phyloP scores from a whole-genome alignment of 1,140 invertebrate species.

The Drosophila insularis region DNA sequence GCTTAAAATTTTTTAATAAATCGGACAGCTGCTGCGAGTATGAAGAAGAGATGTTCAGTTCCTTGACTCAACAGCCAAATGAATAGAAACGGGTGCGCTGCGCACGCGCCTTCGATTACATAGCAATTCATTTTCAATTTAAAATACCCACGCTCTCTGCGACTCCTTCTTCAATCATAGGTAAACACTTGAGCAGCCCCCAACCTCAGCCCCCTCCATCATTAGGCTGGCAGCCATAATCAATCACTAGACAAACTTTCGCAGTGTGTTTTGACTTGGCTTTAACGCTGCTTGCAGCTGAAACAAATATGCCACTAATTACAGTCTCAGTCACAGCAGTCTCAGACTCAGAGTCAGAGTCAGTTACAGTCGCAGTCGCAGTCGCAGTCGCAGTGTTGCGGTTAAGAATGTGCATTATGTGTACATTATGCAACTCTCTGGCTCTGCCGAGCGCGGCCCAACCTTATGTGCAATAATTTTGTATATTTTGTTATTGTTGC shows the following conservation, averaged over 20 bases:
- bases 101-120: constrained; percentile 73
- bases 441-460: constrained; percentile 25
- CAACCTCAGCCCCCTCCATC: constrained; percentile 20
- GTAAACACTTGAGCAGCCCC: neutral
- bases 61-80: neutral
- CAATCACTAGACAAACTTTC: constrained; percentile 59
- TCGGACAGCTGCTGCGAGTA: constrained; percentile 9
- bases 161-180: constrained; percentile 26
- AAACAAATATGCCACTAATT: constrained; percentile 80
- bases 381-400: neutral
- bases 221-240: constrained; percentile 55
- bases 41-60: neutral
- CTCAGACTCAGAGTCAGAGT: constrained; percentile 29
- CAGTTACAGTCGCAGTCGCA: neutral
- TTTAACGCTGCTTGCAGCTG: constrained; percentile 48
- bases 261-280: constrained; percentile 58
- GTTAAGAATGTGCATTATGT: constrained; percentile 60
- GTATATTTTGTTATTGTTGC: constrained; percentile 10
- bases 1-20: constrained; percentile 65
- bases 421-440: constrained; percentile 65
- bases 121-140: constrained; percentile 63
- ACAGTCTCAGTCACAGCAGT: constrained; percentile 46
- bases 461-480: constrained; percentile 70
- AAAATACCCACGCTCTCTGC: constrained; percentile 59
- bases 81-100: constrained; percentile 62